Evolutionary conservation across 2,113 vertebrate species (phyloP).

Genomic region (Micromys minutus): DNA sequence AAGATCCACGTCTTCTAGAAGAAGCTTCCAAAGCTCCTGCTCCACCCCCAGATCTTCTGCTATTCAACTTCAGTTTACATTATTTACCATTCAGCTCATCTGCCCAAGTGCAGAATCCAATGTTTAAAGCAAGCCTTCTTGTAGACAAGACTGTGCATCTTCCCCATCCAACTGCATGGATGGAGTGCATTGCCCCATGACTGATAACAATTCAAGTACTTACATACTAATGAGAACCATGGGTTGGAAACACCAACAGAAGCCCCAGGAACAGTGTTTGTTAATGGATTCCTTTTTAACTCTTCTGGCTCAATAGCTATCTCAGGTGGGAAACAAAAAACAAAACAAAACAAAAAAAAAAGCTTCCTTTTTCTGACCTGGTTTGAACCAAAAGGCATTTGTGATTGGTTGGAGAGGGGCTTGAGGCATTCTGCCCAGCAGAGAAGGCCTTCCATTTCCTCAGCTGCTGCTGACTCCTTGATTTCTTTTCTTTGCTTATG

Average conservation of each 20-base stretch:
- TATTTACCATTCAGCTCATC: too few species aligned
- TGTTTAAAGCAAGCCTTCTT: not conserved
- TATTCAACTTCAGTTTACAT: not conserved
- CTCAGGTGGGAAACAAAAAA: too few species aligned
- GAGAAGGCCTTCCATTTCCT: not conserved
- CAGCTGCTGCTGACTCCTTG: not conserved
- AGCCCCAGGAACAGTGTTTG: not conserved
- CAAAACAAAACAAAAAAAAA: too few species aligned
- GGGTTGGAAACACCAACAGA: not conserved
- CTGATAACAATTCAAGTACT: not conserved
- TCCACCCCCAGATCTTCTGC: too few species aligned
- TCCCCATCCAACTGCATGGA: not conserved
- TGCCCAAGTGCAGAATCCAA: not conserved
- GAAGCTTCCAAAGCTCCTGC: not conserved
- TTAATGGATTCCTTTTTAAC: not conserved
- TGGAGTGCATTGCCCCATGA: not conserved
- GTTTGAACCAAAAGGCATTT: not conserved
- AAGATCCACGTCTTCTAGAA: fast-evolving
- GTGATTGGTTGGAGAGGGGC: not conserved
- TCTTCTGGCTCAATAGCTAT: not conserved
- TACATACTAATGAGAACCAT: conserved; percentile 24
- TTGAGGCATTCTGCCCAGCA: fast-evolving
- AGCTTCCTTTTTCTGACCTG: not conserved
- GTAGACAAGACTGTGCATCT: not conserved
- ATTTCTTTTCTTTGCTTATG: not conserved